These are phyloP conservation scores for Monopterus albus DNA, from an alignment of 2,113 vertebrate species.

Conservation along the genomic window DNA sequence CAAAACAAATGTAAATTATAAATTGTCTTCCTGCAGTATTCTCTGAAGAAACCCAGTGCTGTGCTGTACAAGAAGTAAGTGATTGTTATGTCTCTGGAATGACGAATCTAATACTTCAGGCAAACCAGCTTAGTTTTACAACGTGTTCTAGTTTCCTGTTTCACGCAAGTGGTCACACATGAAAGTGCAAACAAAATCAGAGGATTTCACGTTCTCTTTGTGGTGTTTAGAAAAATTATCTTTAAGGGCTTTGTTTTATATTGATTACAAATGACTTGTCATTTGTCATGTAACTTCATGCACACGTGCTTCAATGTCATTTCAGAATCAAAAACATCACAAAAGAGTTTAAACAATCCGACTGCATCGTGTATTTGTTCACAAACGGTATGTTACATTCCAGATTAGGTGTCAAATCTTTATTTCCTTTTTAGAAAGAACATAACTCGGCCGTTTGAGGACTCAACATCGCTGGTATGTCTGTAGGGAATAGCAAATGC, in stretches of 20 bases:
- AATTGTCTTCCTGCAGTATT: slow-evolving; percentile 82
- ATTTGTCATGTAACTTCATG: too few relatives aligned
- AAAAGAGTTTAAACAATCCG: too few relatives aligned
- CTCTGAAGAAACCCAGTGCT: slow-evolving; percentile 93
- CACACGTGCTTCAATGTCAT: too few relatives aligned
- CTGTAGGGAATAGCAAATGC: not conserved
- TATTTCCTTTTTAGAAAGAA: slow-evolving; percentile 87
- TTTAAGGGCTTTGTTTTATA: too few relatives aligned
- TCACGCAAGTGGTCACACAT: too few relatives aligned
- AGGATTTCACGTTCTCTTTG: too few relatives aligned
- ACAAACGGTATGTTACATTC: not conserved
- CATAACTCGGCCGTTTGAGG: slow-evolving; percentile 95
- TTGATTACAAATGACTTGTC: too few relatives aligned
- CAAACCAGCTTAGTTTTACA: not conserved
- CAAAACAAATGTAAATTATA: not conserved
- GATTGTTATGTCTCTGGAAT: not conserved
- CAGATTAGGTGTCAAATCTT: not conserved
- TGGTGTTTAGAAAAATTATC: too few relatives aligned
- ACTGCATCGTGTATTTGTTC: not conserved
- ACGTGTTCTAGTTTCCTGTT: not conserved
- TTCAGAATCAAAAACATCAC: too few relatives aligned
- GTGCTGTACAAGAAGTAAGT: slow-evolving; percentile 96
- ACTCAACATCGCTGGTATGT: slow-evolving; percentile 93
- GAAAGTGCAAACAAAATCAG: too few relatives aligned
- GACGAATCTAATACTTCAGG: not conserved